Evolutionary conservation across 2,888 invertebrate species (phyloP), one percentile per base, ranked within the genome.

Genomic region (Sinelater perroti): DNA sequence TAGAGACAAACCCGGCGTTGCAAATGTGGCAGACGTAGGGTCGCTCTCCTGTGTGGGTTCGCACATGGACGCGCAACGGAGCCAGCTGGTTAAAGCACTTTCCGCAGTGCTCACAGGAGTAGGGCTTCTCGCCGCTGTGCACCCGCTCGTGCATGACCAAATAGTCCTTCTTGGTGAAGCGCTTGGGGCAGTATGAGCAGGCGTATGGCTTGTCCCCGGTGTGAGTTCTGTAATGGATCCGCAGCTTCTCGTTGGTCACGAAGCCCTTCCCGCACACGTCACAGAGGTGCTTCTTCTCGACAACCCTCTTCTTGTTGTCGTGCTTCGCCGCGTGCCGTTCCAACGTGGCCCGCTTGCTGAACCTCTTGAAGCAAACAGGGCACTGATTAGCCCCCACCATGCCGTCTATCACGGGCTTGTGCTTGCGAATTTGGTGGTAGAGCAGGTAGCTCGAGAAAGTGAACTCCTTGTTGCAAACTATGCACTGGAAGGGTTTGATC

Each of bases 31-130:
- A 56, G 2, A 16, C 11, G 10, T 36, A 54, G 45, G 60, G 31
- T 17, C 35, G 26, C 38, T 54, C 53, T 3, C 83, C 69, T 8
- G 67, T 72, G 61, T 66, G 69, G 10, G 59, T 62, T 79, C 1
- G 70, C 16, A 75, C 75, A 62, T 83, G 83, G 1, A 80, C 74
- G 3, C 79, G 81, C 47, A 84, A 65, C 0, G 83, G 82, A 49
- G 80, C 81, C 56, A 80, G 58, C 83, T 80, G 26, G 82, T 16
- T 82, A 64, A 85, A 85, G 1, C 81, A 71, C 61, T 83, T 84
- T 26, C 80, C 80, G 57, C 85, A 85, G n/a, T 33, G 11, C 7
- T 42, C 7, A 20, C 64, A 64, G 4, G 35, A 80, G 60, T 77
- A 81, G 20, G 78, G 81, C 53, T 75, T 75, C 46, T 75, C 76